Evolutionary conservation across 2,113 vertebrate genomes (phyloP), one percentile per base, ranked within the genome.

Genomic region (Phocoena phocoena): DNA sequence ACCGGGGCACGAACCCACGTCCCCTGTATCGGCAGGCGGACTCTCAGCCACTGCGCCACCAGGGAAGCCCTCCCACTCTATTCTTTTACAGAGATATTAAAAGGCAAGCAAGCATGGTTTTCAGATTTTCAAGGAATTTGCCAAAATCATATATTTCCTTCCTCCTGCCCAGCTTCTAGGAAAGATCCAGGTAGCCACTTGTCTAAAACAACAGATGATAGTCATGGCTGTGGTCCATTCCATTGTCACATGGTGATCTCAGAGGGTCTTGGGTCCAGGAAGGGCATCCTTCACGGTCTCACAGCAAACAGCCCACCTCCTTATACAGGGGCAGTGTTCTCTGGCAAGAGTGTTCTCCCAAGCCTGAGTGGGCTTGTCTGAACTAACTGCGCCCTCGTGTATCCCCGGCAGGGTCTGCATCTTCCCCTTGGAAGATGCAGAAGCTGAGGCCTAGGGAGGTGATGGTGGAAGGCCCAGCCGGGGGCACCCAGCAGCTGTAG

Each of bases 81-180:
- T 95, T 88, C 68, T 47, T 80, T 95, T 28, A 74, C 8, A 79
- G 76, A 76, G 80, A 93, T 41, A 63, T 71, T 68, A 63, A 71
- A 36, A 67, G 71, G 33, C 36, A 73, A 67, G 87, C 55, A 71
- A 73, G 7, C 33, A 21, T 68, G 38, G 33, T 14, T 81, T 95
- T 95, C n/a, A 74, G 76, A 68, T 73, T 84, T 81, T 85, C 6
- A 47, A 84, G n/a, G 70, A 68, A 65, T 82, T 71, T 71, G 41
- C 62, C 77, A 90, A 76, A 26, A 26, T 55, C 11, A 4, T 1
- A 0, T 38, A 47, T 73, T 88, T 36, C 55, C n/a, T 88, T 62
- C 15, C 8, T 21, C 25, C 38, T 2, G 3, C 31, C 28, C 15
- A 12, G 12, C 58, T 68, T 93, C 26, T 65, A 44, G 60, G 41